A percentile compares a stretch with the other conserved stretches of the same genome.
phyloP scores from a whole-genome alignment of 2,113 vertebrate genomes.

The Motacilla alba region DNA sequence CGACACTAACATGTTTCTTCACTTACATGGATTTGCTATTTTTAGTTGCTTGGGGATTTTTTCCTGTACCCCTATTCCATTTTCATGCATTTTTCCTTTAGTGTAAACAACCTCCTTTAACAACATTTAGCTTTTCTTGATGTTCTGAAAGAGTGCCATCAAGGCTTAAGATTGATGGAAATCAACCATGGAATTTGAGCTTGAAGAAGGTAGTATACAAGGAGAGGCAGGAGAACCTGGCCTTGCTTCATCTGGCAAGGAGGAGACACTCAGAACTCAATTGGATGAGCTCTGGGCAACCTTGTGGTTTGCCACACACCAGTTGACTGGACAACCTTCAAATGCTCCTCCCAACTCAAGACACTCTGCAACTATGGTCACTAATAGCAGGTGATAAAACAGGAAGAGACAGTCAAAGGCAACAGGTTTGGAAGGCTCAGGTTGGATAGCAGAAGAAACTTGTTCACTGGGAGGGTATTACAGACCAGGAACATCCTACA shows the following conservation, averaged over 20 bases:
- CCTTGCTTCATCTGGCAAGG: background rate
- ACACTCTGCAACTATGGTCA: background rate
- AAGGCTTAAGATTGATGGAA: background rate
- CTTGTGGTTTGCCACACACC: background rate
- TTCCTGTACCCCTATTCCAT: background rate
- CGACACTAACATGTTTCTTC: background rate
- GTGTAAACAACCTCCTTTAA: background rate
- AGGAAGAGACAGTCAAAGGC: background rate
- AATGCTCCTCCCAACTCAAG: background rate
- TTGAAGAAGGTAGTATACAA: background rate
- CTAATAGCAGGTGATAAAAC: background rate
- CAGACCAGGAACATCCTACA: background rate
- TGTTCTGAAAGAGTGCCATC: background rate
- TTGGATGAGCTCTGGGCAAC: background rate
- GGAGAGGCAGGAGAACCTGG: background rate
- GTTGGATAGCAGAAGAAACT: background rate
- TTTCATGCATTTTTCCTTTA: background rate
- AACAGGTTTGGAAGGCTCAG: background rate
- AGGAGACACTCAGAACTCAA: background rate
- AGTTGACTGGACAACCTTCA: background rate
- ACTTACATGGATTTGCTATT: background rate
- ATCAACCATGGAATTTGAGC: background rate
- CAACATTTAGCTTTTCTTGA: background rate
- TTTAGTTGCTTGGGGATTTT: background rate
- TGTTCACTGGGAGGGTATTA: background rate